phyloP scores from a whole-genome alignment of 2,888 invertebrate genomes.

The Trachelus tabidus region DNA sequence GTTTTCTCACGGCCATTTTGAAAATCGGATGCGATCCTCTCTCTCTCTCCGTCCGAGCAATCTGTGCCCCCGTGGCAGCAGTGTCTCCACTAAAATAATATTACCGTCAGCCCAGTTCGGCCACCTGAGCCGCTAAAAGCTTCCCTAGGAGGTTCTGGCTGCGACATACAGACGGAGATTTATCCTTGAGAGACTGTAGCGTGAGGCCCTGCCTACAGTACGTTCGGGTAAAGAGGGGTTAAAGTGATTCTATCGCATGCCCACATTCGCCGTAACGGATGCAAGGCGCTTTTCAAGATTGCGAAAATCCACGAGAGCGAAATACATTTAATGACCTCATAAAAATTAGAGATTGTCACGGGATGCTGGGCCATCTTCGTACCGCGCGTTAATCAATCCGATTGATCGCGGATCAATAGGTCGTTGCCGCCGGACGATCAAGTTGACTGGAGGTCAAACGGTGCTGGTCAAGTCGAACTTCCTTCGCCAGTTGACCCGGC shows the following conservation, averaged over 20 bases:
- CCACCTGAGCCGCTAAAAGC: constrained; percentile 61
- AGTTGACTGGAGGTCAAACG: constrained; percentile 54
- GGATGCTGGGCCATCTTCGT: not conserved
- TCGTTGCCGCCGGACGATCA: constrained; percentile 49
- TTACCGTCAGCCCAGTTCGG: constrained; percentile 30
- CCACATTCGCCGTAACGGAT: not conserved
- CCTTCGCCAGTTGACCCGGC: constrained; percentile 60
- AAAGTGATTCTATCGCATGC: not conserved
- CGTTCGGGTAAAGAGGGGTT: not conserved
- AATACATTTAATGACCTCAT: not conserved
- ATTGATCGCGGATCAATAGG: constrained; percentile 64
- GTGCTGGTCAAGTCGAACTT: constrained; percentile 58
- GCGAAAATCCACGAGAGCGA: not conserved
- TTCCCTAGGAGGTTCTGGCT: constrained; percentile 24
- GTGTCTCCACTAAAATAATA: constrained; percentile 39
- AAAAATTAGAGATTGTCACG: not conserved
- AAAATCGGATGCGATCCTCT: not conserved
- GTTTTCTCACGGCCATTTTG: not conserved
- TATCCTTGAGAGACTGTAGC: not conserved
- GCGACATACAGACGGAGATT: not conserved
- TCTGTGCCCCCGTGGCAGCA: constrained; percentile 5
- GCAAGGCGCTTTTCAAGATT: not conserved
- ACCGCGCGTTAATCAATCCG: constrained; percentile 57
- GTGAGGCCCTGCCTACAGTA: not conserved
- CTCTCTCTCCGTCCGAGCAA: not conserved